Base-by-base conservation (phyloP, 2,797 vertebrate genomes). In the Tinamus major region DNA sequence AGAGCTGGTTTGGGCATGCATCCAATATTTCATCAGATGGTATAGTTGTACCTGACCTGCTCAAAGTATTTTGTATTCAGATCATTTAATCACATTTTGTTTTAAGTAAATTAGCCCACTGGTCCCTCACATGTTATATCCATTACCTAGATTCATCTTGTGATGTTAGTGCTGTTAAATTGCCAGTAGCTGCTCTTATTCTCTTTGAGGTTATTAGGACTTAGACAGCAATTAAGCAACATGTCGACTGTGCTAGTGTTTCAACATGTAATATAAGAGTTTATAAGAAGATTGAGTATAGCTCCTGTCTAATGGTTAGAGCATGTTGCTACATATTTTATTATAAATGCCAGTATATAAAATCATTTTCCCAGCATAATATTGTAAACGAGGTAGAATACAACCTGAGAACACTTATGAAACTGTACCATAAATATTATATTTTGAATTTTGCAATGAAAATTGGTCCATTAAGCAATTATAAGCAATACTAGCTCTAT, bases 161-260 rank as follows among this genome's bases (percentile, higher is more conserved):
- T 62, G 13, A 92, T 96, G 93, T 94, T 95, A 93, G 86, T 79
- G 79, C 70, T 91, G 93, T 94, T 96, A 95, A 97, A 96, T 97
- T 96, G 93, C 93, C 93, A 93, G 87, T 91, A 89, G 96, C 93
- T 92, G 88, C 86, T 97, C 93, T 95, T 95, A 94, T 33, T 96
- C 89, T 97, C 87, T 96, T 94, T 95, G 93, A 96, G 95, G 95
- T 95, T 95, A 95, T 97, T 95, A 96, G 94, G 92, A 97, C 88
- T 89, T 79, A 95, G 96, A 92, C 88, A 96, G 94, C 95, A 96
- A 97, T 96, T 97, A 97, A 96, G 82, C 75, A 95, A 96, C 90
- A 85, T 90, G 92, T 95, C 56, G 5, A 76, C 89, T 93, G 59
- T 18, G 2, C 77, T 87, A 81, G 80, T 68, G 70, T 89, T 96